phyloP scores from a whole-genome alignment of 1,140 invertebrate genomes.

The Eriosoma lanigerum region DNA sequence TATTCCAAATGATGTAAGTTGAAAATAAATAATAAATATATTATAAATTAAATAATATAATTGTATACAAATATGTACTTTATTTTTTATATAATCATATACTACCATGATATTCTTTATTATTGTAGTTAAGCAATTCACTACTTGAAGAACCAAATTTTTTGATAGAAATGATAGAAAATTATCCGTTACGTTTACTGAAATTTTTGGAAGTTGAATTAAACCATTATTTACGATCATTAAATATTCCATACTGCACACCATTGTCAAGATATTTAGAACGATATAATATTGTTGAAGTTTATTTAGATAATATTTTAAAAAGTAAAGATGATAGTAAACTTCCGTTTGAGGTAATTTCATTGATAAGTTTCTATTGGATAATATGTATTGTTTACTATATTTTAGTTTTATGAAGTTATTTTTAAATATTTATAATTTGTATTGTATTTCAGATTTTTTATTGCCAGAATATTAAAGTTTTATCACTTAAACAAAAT shows the following conservation, averaged over 20 bases:
- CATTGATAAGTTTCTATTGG: not conserved
- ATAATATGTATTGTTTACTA: too few species aligned
- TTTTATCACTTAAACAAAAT: constrained; percentile 61
- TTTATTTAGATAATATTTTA: constrained; percentile 54
- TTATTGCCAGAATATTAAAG: constrained; percentile 57
- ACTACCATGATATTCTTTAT: not conserved
- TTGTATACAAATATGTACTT: too few species aligned
- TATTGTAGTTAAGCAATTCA: not conserved
- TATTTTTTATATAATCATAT: not conserved
- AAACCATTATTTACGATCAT: constrained; percentile 4
- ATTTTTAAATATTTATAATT: too few species aligned
- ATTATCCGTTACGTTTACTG: constrained; percentile 27
- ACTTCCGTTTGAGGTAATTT: constrained; percentile 53
- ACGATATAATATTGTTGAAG: constrained; percentile 53
- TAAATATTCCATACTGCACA: constrained; percentile 44
- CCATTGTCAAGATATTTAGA: constrained; percentile 53
- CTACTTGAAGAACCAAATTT: not conserved
- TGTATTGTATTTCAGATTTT: constrained; percentile 58
- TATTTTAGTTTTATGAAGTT: too few species aligned
- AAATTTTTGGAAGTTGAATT: constrained; percentile 40
- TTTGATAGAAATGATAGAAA: constrained; percentile 22
- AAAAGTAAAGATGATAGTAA: constrained; percentile 52
- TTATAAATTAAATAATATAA: not conserved
- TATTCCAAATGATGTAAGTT: constrained; percentile 33
- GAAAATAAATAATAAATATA: not conserved